Conservation (phyloP, 2,113 vertebrate species). For the Poicephalus gulielmi region DNA sequence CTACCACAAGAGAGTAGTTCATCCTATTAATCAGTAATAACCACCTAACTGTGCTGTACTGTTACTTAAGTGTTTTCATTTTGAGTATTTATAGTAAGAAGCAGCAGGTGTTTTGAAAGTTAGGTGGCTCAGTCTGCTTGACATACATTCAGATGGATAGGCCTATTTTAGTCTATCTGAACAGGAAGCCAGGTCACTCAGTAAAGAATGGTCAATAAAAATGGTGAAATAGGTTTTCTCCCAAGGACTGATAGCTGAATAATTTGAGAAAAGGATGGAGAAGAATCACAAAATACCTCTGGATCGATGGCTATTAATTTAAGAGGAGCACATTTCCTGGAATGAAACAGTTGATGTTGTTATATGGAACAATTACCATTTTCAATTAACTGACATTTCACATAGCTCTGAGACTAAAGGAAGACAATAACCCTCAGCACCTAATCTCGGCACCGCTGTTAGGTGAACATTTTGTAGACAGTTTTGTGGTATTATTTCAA, state of each 20-base stretch:
- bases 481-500: conserved; percentile 59
- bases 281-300: conserved; percentile 65
- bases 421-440: conserved; percentile 68
- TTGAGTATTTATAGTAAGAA: conserved; percentile 53
- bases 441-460: conserved; percentile 65
- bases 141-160: conserved; percentile 67
- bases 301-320: conserved; percentile 81
- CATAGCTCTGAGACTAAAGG: conserved; percentile 64
- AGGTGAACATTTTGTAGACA: conserved; percentile 68
- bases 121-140: conserved; percentile 17
- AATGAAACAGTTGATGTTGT: conserved; percentile 73
- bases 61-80: conserved; percentile 46
- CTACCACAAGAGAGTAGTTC: neutral
- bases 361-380: conserved; percentile 76
- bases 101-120: conserved; percentile 41
- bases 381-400: conserved; percentile 80
- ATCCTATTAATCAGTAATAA: neutral
- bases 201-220: conserved; percentile 74
- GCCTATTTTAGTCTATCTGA: conserved; percentile 66
- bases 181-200: conserved; percentile 66
- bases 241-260: conserved; percentile 68
- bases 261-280: conserved; percentile 69
- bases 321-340: conserved; percentile 73
- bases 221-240: conserved; percentile 70
- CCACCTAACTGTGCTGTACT: neutral